These are phyloP conservation scores for Pollenia labialis DNA, from an alignment of 2,888 invertebrate genomes.

Conservation along the genomic window DNA sequence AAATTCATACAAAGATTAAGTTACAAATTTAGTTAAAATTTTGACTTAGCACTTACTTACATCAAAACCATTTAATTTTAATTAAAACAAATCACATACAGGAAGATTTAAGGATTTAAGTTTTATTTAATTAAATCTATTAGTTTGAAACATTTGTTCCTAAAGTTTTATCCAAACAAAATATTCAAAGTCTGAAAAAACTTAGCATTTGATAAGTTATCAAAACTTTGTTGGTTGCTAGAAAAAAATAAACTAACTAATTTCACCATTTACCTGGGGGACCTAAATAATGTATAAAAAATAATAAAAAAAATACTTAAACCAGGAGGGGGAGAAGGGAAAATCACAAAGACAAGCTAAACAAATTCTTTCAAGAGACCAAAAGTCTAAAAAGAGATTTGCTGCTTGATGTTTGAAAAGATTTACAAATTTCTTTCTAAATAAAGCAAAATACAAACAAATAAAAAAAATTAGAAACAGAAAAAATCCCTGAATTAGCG, in stretches of 20 bases:
- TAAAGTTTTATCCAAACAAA: no score
- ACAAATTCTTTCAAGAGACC: neutral
- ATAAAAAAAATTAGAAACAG: neutral
- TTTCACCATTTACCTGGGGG: neutral
- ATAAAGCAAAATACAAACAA: constrained; percentile 6
- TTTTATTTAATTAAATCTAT: no score
- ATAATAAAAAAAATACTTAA: no score
- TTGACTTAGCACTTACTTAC: no score
- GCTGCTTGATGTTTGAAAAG: constrained; percentile 31
- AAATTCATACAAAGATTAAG: neutral
- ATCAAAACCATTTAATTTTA: no score
- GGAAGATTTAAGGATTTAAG: no score
- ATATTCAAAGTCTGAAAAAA: neutral
- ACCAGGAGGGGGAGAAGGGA: neutral
- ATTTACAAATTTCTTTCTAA: constrained; percentile 10
- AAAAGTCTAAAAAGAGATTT: constrained; percentile 11
- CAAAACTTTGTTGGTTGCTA: constrained; percentile 9
- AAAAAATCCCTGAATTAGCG: constrained; percentile 55
- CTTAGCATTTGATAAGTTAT: constrained; percentile 21
- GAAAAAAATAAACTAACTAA: neutral
- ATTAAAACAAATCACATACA: no score
- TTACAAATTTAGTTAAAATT: no score
- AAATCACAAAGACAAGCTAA: neutral
- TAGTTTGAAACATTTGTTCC: neutral
- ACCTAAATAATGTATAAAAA: neutral